Evolutionary conservation across 2,797 vertebrate genomes (phyloP), one percentile per base, ranked within the genome.

Genomic region (Dromococcyx pavoninus): DNA sequence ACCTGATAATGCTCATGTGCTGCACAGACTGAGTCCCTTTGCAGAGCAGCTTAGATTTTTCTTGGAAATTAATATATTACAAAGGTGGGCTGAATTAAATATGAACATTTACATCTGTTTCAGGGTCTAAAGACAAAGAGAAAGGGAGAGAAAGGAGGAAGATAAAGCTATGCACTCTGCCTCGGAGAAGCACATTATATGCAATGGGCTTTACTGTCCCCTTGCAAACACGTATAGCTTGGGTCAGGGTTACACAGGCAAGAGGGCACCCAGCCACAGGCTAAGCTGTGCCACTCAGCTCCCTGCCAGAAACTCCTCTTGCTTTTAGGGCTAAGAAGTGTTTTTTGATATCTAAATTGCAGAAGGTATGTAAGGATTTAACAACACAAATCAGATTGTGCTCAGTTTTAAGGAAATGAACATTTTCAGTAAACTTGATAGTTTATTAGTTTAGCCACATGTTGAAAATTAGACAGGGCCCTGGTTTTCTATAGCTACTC

Each of bases 11-110:
- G 18, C 62, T 81, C 73, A 41, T 1, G 3, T 23, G 82, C 46
- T 88, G 74, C 65, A 50, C 73, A 96, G 46, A 67, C 33, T 22
- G 21, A 39, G 66, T 13, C 58, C 28, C 54, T 85, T 56, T 53
- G 53, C n/a, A 32, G 48, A 0, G 0, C 19, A 22, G 37, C 35
- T 82, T 2, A 2, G 48, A 30, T 62, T 82, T 78, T 72, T 71
- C 57, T 60, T 81, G 54, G 37, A 82, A 89, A 85, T 91, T 85
- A 70, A 80, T 89, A 67, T 54, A 43, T 81, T 33, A 54, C 6
- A 7, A 77, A 77, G 19, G 19, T 44, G 48, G 35, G 18, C 78
- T 66, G 65, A 72, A 70, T 66, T 56, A n/a, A 46, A 46, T 17
- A 39, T 44, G 69, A 75, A 37, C 7, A 74, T 72, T 11, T 41